These are phyloP conservation scores for Rhizoglyphus robini DNA, from an alignment of 1,140 invertebrate genomes.

Conservation along the genomic window DNA sequence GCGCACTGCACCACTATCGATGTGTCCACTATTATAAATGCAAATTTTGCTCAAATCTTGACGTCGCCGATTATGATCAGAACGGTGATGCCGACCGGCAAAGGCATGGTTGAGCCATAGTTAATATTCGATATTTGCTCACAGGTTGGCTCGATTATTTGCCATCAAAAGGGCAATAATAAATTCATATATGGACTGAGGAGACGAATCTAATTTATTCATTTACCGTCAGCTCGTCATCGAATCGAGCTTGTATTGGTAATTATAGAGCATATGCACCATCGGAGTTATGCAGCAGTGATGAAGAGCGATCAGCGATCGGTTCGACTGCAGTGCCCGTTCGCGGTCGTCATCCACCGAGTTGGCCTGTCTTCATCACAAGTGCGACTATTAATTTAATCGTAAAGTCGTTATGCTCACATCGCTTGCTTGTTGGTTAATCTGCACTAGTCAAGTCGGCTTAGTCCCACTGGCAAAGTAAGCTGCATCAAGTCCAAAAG, in stretches of 20 bases:
- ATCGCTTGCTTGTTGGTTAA: neutral
- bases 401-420: slow-evolving; percentile 8
- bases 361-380: slow-evolving; percentile 6
- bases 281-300: neutral
- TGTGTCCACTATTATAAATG: slow-evolving; percentile 3
- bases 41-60: slow-evolving; percentile 10
- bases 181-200: neutral
- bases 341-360: neutral
- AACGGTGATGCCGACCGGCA: neutral
- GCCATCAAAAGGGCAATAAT: neutral
- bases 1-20: neutral
- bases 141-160: slow-evolving; percentile 3
- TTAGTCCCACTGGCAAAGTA: neutral
- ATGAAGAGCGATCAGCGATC: too few species aligned
- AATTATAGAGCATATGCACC: slow-evolving; percentile 6
- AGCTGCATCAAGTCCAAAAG: neutral
- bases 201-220: slow-evolving; percentile 11
- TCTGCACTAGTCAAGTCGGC: neutral
- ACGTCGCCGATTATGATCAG: neutral
- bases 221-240: slow-evolving; percentile 9
- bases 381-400: slow-evolving; percentile 11
- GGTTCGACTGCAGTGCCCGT: neutral
- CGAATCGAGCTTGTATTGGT: slow-evolving; percentile 2
- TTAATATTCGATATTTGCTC: neutral
- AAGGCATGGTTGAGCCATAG: neutral